Evolutionary conservation across 1,140 invertebrate species (phyloP).

Genomic region (Bemisia tabaci): DNA sequence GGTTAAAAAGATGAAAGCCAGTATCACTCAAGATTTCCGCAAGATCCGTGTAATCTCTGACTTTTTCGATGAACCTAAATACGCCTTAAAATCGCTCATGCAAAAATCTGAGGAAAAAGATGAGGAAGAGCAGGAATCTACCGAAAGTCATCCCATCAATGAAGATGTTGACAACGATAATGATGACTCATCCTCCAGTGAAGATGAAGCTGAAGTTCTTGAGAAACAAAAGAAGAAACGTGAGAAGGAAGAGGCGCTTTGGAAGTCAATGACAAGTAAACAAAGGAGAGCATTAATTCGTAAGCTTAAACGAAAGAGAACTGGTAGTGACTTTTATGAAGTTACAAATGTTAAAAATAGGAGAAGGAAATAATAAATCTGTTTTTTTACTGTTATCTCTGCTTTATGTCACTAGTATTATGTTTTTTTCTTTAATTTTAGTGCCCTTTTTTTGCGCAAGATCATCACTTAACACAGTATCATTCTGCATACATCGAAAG

Average conservation of each 20-base stretch:
- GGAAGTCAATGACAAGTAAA: conserved; percentile 48
- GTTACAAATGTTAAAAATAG: conserved; percentile 85
- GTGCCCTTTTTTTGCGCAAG: no score
- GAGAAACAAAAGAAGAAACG: conserved; percentile 21
- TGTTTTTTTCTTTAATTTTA: no score
- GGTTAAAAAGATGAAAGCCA: conserved; percentile 21
- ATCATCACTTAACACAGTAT: no score
- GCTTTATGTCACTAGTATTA: no score
- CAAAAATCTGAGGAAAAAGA: conserved; percentile 16
- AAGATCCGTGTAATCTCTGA: conserved; percentile 62
- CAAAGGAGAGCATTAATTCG: conserved; percentile 59
- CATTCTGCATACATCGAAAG: no score
- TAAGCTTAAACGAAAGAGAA: conserved; percentile 63
- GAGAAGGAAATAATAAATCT: conserved; percentile 27
- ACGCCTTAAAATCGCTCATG: background rate
- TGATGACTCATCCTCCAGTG: conserved; percentile 25
- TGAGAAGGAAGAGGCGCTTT: conserved; percentile 28
- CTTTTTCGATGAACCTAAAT: conserved; percentile 26
- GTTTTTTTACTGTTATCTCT: background rate
- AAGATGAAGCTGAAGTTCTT: conserved; percentile 25
- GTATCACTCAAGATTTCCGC: conserved; percentile 58
- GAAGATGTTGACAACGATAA: conserved; percentile 18
- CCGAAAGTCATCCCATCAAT: background rate
- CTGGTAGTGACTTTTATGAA: conserved; percentile 88
- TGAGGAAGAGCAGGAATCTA: conserved; percentile 7